phyloP scores from a whole-genome alignment of 2,797 vertebrate genomes.

The Carcharodon carcharias region DNA sequence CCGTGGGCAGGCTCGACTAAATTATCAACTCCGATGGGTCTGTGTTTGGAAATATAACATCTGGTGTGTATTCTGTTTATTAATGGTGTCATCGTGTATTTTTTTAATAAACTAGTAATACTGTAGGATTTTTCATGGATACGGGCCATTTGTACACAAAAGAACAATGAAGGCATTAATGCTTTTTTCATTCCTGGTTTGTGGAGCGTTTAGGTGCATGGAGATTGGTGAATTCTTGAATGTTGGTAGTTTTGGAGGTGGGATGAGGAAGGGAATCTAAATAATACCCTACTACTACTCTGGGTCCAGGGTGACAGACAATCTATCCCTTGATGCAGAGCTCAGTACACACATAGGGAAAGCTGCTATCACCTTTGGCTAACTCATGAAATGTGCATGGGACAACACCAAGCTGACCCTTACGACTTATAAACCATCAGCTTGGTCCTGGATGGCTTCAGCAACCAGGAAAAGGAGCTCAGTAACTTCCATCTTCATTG shows the following conservation, averaged over 20 bases:
- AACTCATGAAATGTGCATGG: background rate
- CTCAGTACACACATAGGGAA: background rate
- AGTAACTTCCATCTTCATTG: background rate
- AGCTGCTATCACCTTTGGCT: background rate
- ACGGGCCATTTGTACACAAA: background rate
- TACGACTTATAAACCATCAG: no score
- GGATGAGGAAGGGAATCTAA: background rate
- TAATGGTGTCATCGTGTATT: background rate
- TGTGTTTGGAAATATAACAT: background rate
- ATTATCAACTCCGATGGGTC: background rate
- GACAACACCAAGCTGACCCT: background rate
- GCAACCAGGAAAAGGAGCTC: background rate
- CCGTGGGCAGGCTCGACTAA: background rate
- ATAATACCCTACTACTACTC: background rate
- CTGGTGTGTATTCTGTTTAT: background rate
- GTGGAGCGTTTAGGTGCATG: background rate
- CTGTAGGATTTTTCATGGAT: background rate
- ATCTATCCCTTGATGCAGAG: background rate
- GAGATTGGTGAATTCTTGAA: background rate
- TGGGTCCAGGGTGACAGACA: no score
- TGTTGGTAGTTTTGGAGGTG: no score
- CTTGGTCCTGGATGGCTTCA: background rate
- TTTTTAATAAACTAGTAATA: background rate
- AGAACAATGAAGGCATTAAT: background rate
- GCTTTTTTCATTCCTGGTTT: background rate